phyloP scores from a whole-genome alignment of 1,140 invertebrate species.

The Bombus terrestris region DNA sequence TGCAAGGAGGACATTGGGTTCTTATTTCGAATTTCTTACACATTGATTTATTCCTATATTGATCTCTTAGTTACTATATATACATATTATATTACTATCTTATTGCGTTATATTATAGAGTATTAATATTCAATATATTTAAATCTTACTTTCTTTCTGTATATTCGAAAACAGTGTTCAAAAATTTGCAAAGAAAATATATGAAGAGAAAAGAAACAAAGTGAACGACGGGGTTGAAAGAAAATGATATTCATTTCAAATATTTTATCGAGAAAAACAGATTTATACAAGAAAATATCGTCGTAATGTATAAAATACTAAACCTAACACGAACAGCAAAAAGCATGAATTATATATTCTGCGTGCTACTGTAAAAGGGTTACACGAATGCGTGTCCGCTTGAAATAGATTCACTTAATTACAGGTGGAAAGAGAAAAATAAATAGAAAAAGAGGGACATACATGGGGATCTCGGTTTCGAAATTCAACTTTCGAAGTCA shows the following conservation, averaged over 20 bases:
- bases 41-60: too few relatives aligned
- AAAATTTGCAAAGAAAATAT: too few relatives aligned
- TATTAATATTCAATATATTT: not conserved
- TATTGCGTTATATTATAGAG: too few relatives aligned
- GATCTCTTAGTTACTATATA: too few relatives aligned
- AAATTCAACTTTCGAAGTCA: constrained; percentile 6
- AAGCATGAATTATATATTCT: too few relatives aligned
- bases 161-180: not conserved
- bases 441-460: not conserved
- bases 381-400: too few relatives aligned
- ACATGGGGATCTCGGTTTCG: not conserved
- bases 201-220: not conserved
- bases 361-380: not conserved
- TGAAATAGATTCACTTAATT: not conserved
- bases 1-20: too few relatives aligned
- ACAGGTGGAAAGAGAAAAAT: not conserved
- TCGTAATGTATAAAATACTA: not conserved
- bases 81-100: too few relatives aligned
- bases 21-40: too few relatives aligned
- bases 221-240: too few relatives aligned
- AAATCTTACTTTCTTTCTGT: not conserved
- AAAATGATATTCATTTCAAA: not conserved
- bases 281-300: not conserved
- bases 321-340: too few relatives aligned
- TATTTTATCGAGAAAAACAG: not conserved